These are phyloP conservation scores for Calephelis perditalis DNA, from an alignment of 2,888 invertebrate species.

Conservation along the genomic window DNA sequence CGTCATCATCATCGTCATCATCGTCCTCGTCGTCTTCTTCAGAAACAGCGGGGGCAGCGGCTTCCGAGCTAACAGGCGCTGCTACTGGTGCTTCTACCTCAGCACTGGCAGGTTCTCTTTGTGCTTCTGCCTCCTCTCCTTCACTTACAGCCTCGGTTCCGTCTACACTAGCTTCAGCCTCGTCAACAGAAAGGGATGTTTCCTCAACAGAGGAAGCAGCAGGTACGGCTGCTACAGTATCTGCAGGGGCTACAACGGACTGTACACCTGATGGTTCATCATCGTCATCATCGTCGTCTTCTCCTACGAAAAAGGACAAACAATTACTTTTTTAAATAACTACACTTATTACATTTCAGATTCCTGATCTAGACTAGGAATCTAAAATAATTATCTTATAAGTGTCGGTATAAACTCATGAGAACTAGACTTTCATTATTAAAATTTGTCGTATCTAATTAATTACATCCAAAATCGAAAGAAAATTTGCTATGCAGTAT, in stretches of 20 bases:
- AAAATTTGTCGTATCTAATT: too few species aligned
- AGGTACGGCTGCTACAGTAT: slow-evolving; percentile 57
- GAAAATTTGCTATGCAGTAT: too few species aligned
- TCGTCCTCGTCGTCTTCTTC: slow-evolving; percentile 80
- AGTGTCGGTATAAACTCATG: too few species aligned
- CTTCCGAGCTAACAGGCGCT: slow-evolving; percentile 46
- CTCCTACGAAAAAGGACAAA: slow-evolving; percentile 26
- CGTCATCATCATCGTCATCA: slow-evolving; percentile 79
- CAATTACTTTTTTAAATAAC: not conserved
- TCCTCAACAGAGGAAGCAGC: slow-evolving; percentile 35
- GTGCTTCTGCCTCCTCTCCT: slow-evolving; percentile 60
- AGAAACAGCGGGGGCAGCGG: slow-evolving; percentile 55
- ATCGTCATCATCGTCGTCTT: slow-evolving; percentile 80
- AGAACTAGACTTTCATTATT: too few species aligned
- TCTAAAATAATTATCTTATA: too few species aligned
- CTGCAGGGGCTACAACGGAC: slow-evolving; percentile 65
- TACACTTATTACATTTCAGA: too few species aligned
- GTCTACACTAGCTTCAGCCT: slow-evolving; percentile 45
- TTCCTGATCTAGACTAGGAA: too few species aligned
- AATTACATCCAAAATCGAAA: too few species aligned
- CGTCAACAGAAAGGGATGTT: slow-evolving; percentile 36
- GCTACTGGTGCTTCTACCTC: slow-evolving; percentile 51
- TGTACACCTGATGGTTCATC: slow-evolving; percentile 71
- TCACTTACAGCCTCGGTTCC: slow-evolving; percentile 59
- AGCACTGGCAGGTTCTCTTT: slow-evolving; percentile 61